Conservation (phyloP, 2,797 vertebrate species). For the Cottoperca gobio region DNA sequence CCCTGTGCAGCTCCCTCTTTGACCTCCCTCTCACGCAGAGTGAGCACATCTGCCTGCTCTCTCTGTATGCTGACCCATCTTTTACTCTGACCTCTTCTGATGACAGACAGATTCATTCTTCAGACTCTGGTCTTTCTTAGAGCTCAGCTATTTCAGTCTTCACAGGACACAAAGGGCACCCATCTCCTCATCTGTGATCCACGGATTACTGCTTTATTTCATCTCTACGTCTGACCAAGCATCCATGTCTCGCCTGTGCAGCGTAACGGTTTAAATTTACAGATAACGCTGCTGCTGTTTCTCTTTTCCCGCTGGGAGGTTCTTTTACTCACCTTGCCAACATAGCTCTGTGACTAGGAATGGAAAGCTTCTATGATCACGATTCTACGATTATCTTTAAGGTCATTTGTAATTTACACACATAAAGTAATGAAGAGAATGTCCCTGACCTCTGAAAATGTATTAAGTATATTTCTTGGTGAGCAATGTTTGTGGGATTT, state of each 20-base stretch:
- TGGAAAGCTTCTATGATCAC: neutral
- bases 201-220: slow-evolving; percentile 37
- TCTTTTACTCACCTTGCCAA: neutral
- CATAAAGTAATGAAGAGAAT: neutral
- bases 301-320: neutral
- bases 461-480: neutral
- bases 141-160: slow-evolving; percentile 39
- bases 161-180: slow-evolving; percentile 36
- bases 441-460: slow-evolving; percentile 2
- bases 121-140: slow-evolving; percentile 23
- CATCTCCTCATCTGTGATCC: slow-evolving; percentile 19
- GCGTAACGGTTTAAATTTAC: neutral
- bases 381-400: no score
- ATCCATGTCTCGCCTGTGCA: slow-evolving; percentile 13
- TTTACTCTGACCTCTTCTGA: slow-evolving; percentile 28
- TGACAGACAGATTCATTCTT: slow-evolving; percentile 22
- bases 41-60: slow-evolving; percentile 1
- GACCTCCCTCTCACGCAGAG: neutral
- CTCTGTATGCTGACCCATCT: slow-evolving; percentile 11
- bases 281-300: slow-evolving; percentile 1
- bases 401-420: neutral
- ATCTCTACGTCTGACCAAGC: slow-evolving; percentile 38
- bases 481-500: neutral
- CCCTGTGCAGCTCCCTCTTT: neutral
- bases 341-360: neutral